Evolutionary conservation across 2,888 invertebrate genomes (phyloP).

Genomic region (Hetaerina titia): DNA sequence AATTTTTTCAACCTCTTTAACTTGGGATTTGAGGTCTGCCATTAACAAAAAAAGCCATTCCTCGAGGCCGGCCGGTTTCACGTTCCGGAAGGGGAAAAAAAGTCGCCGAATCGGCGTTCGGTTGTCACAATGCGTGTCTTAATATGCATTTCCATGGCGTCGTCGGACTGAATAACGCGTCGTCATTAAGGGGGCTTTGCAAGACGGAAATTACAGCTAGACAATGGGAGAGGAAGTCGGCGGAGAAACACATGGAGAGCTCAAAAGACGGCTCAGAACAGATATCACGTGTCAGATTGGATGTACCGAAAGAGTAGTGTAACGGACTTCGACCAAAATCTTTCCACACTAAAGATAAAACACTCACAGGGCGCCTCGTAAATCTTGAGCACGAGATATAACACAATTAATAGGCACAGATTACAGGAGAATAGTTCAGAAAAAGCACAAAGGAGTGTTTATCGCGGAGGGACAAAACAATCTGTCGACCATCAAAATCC

Average conservation of each 20-base stretch:
- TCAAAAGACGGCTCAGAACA: neutral
- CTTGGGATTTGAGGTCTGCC: too few relatives aligned
- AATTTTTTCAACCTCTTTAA: too few relatives aligned
- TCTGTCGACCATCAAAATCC: too few relatives aligned
- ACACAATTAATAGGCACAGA: too few relatives aligned
- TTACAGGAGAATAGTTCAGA: too few relatives aligned
- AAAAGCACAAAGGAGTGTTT: too few relatives aligned
- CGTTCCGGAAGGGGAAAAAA: neutral
- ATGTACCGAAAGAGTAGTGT: neutral
- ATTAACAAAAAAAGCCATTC: too few relatives aligned
- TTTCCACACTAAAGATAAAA: neutral
- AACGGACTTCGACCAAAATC: conserved; percentile 1
- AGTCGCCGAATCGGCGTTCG: neutral
- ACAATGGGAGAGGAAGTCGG: neutral
- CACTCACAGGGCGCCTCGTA: neutral
- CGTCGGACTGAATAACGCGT: neutral
- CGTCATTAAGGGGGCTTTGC: neutral
- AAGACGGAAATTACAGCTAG: neutral
- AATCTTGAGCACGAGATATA: neutral
- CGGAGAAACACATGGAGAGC: neutral
- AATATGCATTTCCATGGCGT: neutral
- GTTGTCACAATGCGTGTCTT: neutral
- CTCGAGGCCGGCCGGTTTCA: too few relatives aligned
- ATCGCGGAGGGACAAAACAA: too few relatives aligned
- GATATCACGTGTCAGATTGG: neutral